phyloP scores from a whole-genome alignment of 1,140 invertebrate genomes.

The Micrasema longulum region DNA sequence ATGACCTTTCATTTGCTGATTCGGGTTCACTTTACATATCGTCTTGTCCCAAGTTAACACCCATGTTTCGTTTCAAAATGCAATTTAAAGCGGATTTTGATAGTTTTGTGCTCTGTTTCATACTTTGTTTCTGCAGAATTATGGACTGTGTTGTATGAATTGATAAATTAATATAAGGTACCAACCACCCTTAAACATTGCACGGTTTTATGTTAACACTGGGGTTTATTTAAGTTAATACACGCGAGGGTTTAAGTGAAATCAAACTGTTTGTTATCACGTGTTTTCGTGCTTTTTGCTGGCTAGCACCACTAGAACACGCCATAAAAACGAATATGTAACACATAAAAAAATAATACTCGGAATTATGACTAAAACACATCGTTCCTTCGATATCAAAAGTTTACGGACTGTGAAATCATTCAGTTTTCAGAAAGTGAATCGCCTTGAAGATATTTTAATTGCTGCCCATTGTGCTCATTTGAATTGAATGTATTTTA shows the following conservation, averaged over 20 bases:
- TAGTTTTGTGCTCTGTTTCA: too few relatives aligned
- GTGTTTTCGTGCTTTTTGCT: slow-evolving; percentile 12
- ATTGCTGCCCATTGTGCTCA: slow-evolving; percentile 10
- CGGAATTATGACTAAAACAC: slow-evolving; percentile 15
- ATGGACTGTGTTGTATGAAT: too few relatives aligned
- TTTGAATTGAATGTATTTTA: slow-evolving; percentile 19
- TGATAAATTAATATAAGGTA: too few relatives aligned
- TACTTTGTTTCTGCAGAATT: too few relatives aligned
- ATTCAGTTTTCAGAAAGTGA: slow-evolving; percentile 29
- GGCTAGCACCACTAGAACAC: slow-evolving; percentile 12
- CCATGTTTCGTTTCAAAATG: too few relatives aligned
- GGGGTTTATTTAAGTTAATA: neutral
- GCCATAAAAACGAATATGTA: slow-evolving; percentile 22
- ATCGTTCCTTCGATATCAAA: slow-evolving; percentile 22
- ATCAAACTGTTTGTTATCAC: slow-evolving; percentile 20
- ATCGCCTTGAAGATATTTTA: slow-evolving; percentile 34
- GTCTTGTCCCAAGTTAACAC: too few relatives aligned
- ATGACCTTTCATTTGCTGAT: too few relatives aligned
- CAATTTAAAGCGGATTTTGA: too few relatives aligned
- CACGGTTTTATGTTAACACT: too few relatives aligned
- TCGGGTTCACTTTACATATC: too few relatives aligned
- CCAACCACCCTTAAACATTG: too few relatives aligned
- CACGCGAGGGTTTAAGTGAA: slow-evolving; percentile 2
- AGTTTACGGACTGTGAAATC: slow-evolving; percentile 34
- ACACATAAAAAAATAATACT: slow-evolving; percentile 6